Evolutionary conservation across 2,888 invertebrate species (phyloP), one percentile per base, ranked within the genome.

Genomic region (Drosophila peninsularis): DNA sequence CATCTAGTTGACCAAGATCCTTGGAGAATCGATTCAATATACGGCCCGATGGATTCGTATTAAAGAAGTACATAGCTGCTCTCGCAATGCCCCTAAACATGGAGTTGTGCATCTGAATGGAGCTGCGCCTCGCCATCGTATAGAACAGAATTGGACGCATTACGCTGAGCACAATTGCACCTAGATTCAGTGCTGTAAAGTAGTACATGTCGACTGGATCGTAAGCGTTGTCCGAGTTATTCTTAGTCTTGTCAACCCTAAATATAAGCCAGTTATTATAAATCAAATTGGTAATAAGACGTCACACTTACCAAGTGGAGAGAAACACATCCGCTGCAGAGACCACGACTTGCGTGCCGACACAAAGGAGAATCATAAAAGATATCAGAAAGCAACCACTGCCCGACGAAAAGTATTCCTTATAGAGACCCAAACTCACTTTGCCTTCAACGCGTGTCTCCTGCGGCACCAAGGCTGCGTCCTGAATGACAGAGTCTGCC

Each of bases 1-100:
- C 93, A 75, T 93, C 93, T 90, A 94, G 71, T 93, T 93, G 78
- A 5, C 92, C 97, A 93, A 97, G 95, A 89, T 98, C 98, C 92
- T 97, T 98, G 0, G 97, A 96, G 92, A 98, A 98, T 30, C 98
- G 93, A 92, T 98, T 98, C 42, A 98, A 93, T 78, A 98, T 96
- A 32, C 96, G 93, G 0, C 96, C 96, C 0, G 96, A 95, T 0
- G 97, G 96, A 92, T 98, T 98, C 3, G 94, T 94, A 90, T 97
- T 97, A 93, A 98, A 98, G 93, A 98, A 98, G 36, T 94, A 93
- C 94, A 97, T 96, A 0, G 96, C 95, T 0, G 97, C 96, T 50
- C 95, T 94, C 6, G 96, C 95, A 30, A 98, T 94, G 36, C 95
- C 94, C 14, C 93, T 91, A 91, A 97, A 97, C 97, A 98, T 97